These are phyloP conservation scores for Steinernema feltiae DNA, from an alignment of 1,140 invertebrate genomes.

Conservation along the genomic window DNA sequence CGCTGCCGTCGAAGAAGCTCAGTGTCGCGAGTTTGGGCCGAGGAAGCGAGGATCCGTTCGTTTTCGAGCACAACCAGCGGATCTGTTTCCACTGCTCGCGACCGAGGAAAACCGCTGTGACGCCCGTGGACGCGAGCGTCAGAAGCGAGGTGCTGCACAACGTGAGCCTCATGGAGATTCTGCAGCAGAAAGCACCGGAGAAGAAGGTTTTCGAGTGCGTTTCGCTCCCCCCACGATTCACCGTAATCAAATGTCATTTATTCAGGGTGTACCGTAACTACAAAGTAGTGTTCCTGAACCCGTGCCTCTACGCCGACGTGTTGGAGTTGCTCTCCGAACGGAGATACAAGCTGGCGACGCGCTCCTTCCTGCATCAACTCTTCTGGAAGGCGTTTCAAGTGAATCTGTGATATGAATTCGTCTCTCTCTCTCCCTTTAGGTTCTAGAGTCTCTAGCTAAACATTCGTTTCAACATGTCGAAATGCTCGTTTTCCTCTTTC, in stretches of 20 bases:
- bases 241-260: too few species aligned
- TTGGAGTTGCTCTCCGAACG: background rate
- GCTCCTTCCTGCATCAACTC: background rate
- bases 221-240: too few species aligned
- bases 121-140: background rate
- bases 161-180: background rate
- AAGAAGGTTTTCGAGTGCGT: background rate
- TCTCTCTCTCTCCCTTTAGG: background rate
- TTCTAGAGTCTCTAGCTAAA: background rate
- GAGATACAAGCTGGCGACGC: background rate
- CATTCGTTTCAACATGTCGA: background rate
- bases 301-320: background rate
- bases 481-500: constrained; percentile 10
- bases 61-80: background rate
- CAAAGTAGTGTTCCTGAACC: background rate
- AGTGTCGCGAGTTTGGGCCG: background rate
- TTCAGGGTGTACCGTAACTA: background rate
- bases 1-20: background rate
- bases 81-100: background rate
- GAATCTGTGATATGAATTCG: background rate
- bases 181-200: background rate
- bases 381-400: constrained; percentile 9
- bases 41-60: background rate
- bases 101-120: background rate
- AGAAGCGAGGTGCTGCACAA: background rate